These are phyloP conservation scores for Clitarchus hookeri DNA, from an alignment of 2,888 invertebrate genomes.

Conservation along the genomic window DNA sequence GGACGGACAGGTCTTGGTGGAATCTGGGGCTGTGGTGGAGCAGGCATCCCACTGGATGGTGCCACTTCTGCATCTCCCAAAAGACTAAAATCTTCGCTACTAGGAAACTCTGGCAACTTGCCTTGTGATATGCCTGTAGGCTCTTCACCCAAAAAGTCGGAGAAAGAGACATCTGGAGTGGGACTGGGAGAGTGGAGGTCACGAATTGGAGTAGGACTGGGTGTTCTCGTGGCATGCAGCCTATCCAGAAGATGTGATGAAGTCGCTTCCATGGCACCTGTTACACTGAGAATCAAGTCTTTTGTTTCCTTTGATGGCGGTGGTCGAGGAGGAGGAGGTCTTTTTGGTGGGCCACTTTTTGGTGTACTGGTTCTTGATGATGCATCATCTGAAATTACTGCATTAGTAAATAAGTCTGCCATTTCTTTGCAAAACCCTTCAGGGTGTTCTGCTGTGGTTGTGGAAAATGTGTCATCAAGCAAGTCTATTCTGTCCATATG, in stretches of 20 bases:
- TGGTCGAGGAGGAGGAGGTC: slow-evolving; percentile 53
- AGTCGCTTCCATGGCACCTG: slow-evolving; percentile 86
- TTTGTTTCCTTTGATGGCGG: slow-evolving; percentile 77
- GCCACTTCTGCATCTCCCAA: slow-evolving; percentile 32
- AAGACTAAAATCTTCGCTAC: slow-evolving; percentile 28
- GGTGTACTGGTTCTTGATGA: slow-evolving; percentile 34
- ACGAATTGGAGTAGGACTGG: slow-evolving; percentile 82
- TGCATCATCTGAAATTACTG: slow-evolving; percentile 37
- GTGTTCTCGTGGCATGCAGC: slow-evolving; percentile 82
- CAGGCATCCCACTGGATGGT: slow-evolving; percentile 31
- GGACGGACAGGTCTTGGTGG: slow-evolving; percentile 35
- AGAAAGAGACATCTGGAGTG: slow-evolving; percentile 66
- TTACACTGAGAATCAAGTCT: slow-evolving; percentile 81
- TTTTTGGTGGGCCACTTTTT: slow-evolving; percentile 41
- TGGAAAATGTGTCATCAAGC: slow-evolving; percentile 24
- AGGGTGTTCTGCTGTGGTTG: not conserved
- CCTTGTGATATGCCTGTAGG: not conserved
- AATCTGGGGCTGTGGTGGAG: slow-evolving; percentile 36
- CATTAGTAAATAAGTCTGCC: slow-evolving; percentile 32
- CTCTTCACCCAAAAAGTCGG: slow-evolving; percentile 34
- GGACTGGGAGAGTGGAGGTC: slow-evolving; percentile 85
- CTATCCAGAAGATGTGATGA: slow-evolving; percentile 82
- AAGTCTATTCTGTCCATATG: slow-evolving; percentile 12
- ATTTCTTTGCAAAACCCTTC: slow-evolving; percentile 36
- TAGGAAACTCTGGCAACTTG: slow-evolving; percentile 31